phyloP scores from a whole-genome alignment of 2,113 vertebrate genomes.

The Thymallus thymallus region DNA sequence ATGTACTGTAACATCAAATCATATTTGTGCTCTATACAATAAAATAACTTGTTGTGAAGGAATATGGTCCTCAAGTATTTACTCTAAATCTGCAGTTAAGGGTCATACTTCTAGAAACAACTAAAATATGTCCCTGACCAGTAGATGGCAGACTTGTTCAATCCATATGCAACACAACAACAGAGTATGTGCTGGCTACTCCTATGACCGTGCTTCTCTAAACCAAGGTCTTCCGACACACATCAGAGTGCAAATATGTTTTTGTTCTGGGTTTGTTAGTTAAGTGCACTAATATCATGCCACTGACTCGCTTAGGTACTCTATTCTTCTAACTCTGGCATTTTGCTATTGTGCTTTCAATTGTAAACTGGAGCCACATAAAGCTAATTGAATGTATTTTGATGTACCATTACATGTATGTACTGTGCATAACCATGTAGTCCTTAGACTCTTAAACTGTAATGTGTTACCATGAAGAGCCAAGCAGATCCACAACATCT shows the following conservation, averaged over 20 bases:
- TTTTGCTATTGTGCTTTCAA: background rate
- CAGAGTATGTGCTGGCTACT: background rate
- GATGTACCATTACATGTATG: slow-evolving; percentile 4
- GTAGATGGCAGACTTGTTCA: slow-evolving; percentile 28
- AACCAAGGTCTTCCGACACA: background rate
- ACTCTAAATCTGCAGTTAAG: too few relatives aligned
- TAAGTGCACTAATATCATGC: background rate
- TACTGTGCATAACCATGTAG: background rate
- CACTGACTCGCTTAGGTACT: background rate
- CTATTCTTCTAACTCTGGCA: background rate
- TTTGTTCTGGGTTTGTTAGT: background rate
- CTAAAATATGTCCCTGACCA: background rate
- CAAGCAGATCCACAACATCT: slow-evolving; percentile 62
- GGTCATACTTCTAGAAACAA: background rate
- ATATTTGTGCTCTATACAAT: too few relatives aligned
- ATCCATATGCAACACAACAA: background rate
- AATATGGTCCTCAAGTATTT: too few relatives aligned
- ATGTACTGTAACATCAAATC: too few relatives aligned
- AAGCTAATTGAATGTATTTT: slow-evolving; percentile 4
- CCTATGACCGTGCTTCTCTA: background rate
- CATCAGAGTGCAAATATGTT: background rate
- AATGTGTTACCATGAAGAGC: slow-evolving; percentile 58
- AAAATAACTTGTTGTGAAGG: too few relatives aligned
- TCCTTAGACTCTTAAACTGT: slow-evolving; percentile 2
- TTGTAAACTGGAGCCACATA: background rate